Evolutionary conservation across 2,888 invertebrate genomes (phyloP).

Genomic region (Drosophila leonis): DNA sequence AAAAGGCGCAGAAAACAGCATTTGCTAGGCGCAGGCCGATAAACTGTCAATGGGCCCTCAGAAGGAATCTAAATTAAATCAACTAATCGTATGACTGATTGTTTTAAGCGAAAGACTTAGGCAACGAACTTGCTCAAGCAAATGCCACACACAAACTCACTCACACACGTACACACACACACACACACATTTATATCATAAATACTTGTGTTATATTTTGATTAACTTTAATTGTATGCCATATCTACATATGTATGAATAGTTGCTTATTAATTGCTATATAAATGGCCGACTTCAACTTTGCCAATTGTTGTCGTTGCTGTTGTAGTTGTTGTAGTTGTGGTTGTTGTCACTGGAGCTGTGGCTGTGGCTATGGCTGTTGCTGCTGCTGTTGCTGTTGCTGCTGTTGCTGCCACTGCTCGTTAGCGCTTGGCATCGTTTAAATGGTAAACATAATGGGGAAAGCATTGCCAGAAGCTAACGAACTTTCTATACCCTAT

Average conservation of each 20-base stretch:
- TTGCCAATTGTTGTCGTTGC: slow-evolving; percentile 58
- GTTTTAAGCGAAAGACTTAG: slow-evolving; percentile 70
- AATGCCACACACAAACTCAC: slow-evolving; percentile 62
- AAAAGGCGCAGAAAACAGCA: slow-evolving; percentile 55
- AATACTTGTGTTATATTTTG: slow-evolving; percentile 36
- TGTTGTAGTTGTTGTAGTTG: slow-evolving; percentile 26
- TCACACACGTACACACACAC: slow-evolving; percentile 31
- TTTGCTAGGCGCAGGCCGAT: slow-evolving; percentile 65
- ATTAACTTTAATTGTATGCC: slow-evolving; percentile 32
- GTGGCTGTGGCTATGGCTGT: slow-evolving; percentile 28
- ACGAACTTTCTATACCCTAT: slow-evolving; percentile 31
- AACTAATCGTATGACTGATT: slow-evolving; percentile 74
- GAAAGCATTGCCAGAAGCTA: neutral
- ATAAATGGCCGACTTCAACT: slow-evolving; percentile 69
- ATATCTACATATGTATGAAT: slow-evolving; percentile 32
- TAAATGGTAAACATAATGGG: slow-evolving; percentile 46
- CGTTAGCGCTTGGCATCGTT: slow-evolving; percentile 67
- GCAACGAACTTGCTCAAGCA: slow-evolving; percentile 65
- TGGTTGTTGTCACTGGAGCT: slow-evolving; percentile 6
- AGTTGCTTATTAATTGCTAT: slow-evolving; percentile 70
- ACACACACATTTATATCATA: slow-evolving; percentile 24
- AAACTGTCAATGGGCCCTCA: slow-evolving; percentile 72
- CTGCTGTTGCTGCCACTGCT: slow-evolving; percentile 51
- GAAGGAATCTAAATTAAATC: slow-evolving; percentile 78
- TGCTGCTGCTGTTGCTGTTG: slow-evolving; percentile 20